phyloP scores from a whole-genome alignment of 2,888 invertebrate species.

The Trypoxylon attenuatum region DNA sequence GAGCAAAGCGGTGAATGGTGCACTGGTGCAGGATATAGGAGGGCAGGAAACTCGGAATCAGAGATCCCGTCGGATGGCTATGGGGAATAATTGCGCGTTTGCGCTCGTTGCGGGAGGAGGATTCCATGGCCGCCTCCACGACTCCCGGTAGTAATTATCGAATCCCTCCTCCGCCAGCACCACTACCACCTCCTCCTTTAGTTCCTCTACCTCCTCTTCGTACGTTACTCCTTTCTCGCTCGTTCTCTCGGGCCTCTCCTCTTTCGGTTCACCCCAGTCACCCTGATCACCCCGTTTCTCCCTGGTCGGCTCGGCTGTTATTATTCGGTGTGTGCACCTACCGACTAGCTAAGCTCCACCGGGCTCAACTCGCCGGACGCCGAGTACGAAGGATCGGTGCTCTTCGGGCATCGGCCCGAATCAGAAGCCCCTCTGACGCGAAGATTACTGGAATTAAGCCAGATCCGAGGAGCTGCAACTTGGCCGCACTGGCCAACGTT shows the following conservation, averaged over 20 bases:
- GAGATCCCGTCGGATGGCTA: constrained; percentile 66
- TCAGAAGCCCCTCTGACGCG: constrained; percentile 69
- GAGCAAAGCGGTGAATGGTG: not conserved
- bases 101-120: constrained; percentile 72
- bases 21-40: constrained; percentile 37
- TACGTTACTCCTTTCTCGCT: constrained; percentile 21
- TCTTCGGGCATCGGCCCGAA: constrained; percentile 43
- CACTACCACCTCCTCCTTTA: constrained; percentile 41
- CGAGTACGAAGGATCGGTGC: constrained; percentile 34
- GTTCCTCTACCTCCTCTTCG: constrained; percentile 11
- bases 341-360: constrained; percentile 36
- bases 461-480: constrained; percentile 35
- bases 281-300: constrained; percentile 35
- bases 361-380: constrained; percentile 2
- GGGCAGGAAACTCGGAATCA: constrained; percentile 64
- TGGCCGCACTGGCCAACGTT: constrained; percentile 37
- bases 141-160: constrained; percentile 75
- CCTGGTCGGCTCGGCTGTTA: constrained; percentile 58
- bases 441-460: constrained; percentile 73
- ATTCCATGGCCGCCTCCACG: constrained; percentile 70
- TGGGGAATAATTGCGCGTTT: constrained; percentile 73
- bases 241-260: constrained; percentile 15
- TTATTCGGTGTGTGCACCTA: constrained; percentile 66
- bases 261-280: not conserved
- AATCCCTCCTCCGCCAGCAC: constrained; percentile 53